These are phyloP conservation scores for Zaprionus ghesquierei DNA, from an alignment of 1,140 invertebrate species.

Conservation along the genomic window DNA sequence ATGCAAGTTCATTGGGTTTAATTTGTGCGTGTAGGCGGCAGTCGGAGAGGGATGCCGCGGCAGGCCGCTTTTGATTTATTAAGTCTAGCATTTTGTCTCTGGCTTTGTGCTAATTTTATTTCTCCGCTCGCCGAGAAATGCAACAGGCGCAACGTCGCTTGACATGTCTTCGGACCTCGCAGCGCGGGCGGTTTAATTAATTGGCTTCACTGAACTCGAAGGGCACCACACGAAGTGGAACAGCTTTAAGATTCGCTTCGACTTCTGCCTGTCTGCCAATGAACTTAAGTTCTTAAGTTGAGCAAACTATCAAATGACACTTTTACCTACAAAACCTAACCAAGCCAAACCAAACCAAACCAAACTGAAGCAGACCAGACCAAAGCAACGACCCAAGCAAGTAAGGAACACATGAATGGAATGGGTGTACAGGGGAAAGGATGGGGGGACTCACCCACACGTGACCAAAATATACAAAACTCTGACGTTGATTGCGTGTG, in stretches of 20 bases:
- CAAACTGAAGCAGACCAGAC: too few species aligned
- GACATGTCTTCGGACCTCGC: constrained; percentile 60
- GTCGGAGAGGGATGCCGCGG: not conserved
- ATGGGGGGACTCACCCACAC: constrained; percentile 38
- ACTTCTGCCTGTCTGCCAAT: constrained; percentile 11
- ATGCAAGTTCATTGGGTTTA: constrained; percentile 80
- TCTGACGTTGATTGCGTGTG: constrained; percentile 68
- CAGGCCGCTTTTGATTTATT: constrained; percentile 61
- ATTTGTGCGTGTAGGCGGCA: constrained; percentile 61
- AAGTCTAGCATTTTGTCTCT: constrained; percentile 71
- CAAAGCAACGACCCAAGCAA: constrained; percentile 15
- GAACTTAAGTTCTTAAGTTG: constrained; percentile 27
- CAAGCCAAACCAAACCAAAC: not conserved
- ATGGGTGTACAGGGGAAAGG: not conserved
- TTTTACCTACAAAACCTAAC: constrained; percentile 34
- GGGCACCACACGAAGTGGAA: constrained; percentile 11
- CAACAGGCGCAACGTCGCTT: constrained; percentile 73
- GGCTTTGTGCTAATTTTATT: constrained; percentile 42
- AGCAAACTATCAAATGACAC: constrained; percentile 66
- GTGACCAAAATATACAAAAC: constrained; percentile 71
- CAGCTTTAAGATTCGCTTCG: constrained; percentile 46
- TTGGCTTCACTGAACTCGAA: constrained; percentile 70
- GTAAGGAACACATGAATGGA: not conserved
- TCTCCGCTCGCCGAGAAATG: constrained; percentile 46
- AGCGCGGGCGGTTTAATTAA: constrained; percentile 57